These are phyloP conservation scores for Limnothrissa miodon DNA, from an alignment of 2,113 vertebrate genomes.

Conservation along the genomic window DNA sequence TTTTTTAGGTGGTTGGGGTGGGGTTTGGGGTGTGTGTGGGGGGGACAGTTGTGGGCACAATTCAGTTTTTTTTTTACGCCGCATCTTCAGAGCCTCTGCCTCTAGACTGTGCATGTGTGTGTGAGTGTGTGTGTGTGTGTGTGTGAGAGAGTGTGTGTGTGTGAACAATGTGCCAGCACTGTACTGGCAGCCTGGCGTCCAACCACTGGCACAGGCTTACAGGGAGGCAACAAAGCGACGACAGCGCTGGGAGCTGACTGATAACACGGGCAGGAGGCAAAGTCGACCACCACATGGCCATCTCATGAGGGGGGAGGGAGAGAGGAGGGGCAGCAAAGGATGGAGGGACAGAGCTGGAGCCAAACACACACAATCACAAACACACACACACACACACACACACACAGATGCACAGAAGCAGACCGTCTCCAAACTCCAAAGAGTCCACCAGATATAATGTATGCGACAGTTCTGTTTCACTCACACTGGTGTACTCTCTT, in stretches of 20 bases:
- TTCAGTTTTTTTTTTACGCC: not conserved
- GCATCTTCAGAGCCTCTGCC: not conserved
- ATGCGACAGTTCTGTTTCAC: not conserved
- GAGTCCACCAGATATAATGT: not conserved
- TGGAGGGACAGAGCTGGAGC: not conserved
- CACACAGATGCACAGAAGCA: not conserved
- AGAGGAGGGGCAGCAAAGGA: not conserved
- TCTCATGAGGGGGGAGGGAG: not conserved
- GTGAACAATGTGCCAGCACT: not conserved
- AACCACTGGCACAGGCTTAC: not conserved
- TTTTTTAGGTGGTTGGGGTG: constrained; percentile 50
- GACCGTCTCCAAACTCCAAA: not conserved
- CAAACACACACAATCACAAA: not conserved
- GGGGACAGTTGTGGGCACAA: not conserved
- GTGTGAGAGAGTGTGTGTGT: not conserved
- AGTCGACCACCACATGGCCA: not conserved
- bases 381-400: not conserved
- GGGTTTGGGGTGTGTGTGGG: constrained; percentile 18
- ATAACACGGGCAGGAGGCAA: constrained; percentile 1
- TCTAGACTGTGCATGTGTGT: not conserved
- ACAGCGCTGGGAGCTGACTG: not conserved
- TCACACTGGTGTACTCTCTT: too few species aligned
- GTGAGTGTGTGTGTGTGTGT: not conserved
- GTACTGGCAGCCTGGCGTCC: not conserved
- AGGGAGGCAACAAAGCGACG: not conserved